These are phyloP conservation scores for Drosophila sucinea DNA, from an alignment of 1,140 invertebrate genomes.

Conservation along the genomic window DNA sequence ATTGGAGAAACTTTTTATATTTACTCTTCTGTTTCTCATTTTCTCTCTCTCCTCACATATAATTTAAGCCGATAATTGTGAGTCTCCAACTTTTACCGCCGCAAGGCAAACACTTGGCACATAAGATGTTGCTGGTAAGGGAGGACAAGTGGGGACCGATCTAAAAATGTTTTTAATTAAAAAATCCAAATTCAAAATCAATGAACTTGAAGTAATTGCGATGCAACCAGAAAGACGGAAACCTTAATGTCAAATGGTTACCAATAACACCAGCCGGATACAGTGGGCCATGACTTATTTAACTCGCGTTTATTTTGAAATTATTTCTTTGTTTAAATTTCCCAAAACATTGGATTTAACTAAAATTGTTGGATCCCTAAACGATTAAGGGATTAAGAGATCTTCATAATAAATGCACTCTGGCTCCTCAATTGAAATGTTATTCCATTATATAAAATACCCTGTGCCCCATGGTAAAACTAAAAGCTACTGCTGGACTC, in stretches of 20 bases:
- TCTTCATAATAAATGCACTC: too few relatives aligned
- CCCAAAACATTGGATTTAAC: too few relatives aligned
- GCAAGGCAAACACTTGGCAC: constrained; percentile 10
- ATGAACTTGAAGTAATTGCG: constrained; percentile 38
- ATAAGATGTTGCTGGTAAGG: too few relatives aligned
- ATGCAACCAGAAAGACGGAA: background rate
- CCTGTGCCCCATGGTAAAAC: background rate
- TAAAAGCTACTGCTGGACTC: constrained; percentile 13
- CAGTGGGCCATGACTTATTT: too few relatives aligned
- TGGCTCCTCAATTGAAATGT: too few relatives aligned
- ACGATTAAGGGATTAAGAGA: too few relatives aligned
- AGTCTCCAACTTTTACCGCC: constrained; percentile 59
- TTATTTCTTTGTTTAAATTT: background rate
- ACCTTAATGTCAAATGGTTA: constrained; percentile 46
- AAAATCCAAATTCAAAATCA: constrained; percentile 42
- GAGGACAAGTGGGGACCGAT: too few relatives aligned
- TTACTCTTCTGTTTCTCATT: background rate
- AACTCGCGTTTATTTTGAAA: too few relatives aligned
- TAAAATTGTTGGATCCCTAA: too few relatives aligned
- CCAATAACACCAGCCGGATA: constrained; percentile 2
- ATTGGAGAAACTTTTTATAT: constrained; percentile 32
- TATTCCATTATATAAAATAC: too few relatives aligned
- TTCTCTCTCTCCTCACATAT: background rate
- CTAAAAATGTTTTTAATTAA: constrained; percentile 41
- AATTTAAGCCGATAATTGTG: constrained; percentile 58